phyloP scores from a whole-genome alignment of 2,113 vertebrate species.

The Aviceda subcristata region DNA sequence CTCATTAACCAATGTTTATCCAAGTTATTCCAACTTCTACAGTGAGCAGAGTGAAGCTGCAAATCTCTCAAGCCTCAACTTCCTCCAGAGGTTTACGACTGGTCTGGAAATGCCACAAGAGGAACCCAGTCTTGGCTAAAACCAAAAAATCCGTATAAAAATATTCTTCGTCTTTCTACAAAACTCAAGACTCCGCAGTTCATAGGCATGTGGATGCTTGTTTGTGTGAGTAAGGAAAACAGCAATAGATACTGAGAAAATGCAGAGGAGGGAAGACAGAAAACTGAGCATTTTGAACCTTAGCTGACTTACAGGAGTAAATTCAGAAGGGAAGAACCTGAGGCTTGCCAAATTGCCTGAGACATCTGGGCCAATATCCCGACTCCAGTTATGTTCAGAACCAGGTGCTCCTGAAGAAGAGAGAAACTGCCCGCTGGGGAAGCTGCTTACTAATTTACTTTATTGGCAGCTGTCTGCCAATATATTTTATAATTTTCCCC shows the following conservation, averaged over 20 bases:
- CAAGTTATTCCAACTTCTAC: constrained; percentile 15
- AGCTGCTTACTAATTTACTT: constrained; percentile 24
- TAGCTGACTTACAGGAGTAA: constrained; percentile 18
- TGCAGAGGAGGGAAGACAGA: neutral
- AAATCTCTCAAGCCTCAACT: neutral
- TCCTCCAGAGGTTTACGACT: neutral
- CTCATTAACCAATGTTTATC: constrained; percentile 28
- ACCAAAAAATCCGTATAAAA: neutral
- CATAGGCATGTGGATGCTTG: neutral
- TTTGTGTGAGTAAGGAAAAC: neutral
- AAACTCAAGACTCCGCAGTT: neutral
- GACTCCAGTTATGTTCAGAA: neutral
- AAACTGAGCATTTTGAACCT: constrained; percentile 34
- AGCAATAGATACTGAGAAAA: neutral
- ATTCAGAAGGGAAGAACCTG: constrained; percentile 2
- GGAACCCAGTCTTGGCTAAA: neutral
- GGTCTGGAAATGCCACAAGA: neutral
- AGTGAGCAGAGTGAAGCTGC: neutral
- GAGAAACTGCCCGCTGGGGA: neutral
- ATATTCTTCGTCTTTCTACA: neutral
- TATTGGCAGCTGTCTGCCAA: constrained; percentile 26
- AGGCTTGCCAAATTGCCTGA: neutral
- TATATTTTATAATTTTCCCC: neutral
- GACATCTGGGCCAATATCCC: neutral
- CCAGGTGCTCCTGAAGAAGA: constrained; percentile 30